A percentile compares a stretch with the other conserved stretches of the same genome.
These are phyloP conservation scores for Cirrhinus molitorella DNA, from an alignment of 2,797 vertebrate genomes.

Conservation along the genomic window DNA sequence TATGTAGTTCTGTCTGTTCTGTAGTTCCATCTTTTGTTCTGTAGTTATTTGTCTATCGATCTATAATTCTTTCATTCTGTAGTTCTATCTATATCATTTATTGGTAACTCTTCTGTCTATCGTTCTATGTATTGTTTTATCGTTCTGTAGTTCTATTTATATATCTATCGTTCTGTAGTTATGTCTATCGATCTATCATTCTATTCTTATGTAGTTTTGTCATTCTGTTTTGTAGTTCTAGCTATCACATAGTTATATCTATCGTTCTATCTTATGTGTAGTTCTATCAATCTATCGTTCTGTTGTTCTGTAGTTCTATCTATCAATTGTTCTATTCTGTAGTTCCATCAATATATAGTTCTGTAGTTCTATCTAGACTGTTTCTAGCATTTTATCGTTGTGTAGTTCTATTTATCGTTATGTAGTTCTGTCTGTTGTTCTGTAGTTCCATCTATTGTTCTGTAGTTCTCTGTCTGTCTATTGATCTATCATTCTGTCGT, in stretches of 20 bases:
- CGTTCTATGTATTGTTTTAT: too few species aligned
- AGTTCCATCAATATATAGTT: too few species aligned
- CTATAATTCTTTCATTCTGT: background rate
- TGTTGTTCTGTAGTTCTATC: background rate
- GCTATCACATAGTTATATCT: too few species aligned
- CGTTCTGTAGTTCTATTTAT: too few species aligned
- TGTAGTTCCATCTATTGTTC: background rate
- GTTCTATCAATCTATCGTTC: background rate
- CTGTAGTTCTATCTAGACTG: background rate
- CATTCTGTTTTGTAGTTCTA: too few species aligned
- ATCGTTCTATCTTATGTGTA: too few species aligned
- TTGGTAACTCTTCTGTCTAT: too few species aligned
- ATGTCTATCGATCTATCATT: too few species aligned
- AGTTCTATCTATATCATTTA: background rate
- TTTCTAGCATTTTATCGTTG: constrained; percentile 6
- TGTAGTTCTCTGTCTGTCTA: constrained; percentile 12
- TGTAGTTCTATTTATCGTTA: background rate
- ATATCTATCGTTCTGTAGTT: too few species aligned
- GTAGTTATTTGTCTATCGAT: background rate
- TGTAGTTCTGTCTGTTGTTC: background rate
- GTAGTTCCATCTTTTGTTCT: too few species aligned
- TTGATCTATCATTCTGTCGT: background rate
- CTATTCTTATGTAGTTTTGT: background rate
- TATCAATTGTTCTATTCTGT: background rate
- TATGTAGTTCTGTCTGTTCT: too few species aligned